A percentile compares a stretch with the other conserved stretches of the same genome.
Evolutionary conservation across 2,797 vertebrate species (phyloP).

Genomic region (Malurus splendens): DNA sequence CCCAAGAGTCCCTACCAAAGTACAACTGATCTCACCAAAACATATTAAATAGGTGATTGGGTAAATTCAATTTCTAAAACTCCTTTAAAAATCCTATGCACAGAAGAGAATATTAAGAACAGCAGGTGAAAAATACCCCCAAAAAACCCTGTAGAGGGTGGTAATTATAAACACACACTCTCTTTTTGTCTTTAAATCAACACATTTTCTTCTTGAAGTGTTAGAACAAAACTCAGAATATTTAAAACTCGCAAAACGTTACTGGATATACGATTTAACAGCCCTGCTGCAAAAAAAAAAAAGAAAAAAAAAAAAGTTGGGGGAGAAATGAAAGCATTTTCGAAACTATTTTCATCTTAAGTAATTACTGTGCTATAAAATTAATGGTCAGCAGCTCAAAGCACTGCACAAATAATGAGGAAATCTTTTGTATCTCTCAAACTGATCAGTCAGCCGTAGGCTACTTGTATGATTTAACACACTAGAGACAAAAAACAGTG

Average conservation of each 20-base stretch:
- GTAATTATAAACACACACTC: background rate
- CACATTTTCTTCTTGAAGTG: background rate
- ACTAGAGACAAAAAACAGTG: background rate
- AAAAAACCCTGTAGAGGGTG: fast-evolving
- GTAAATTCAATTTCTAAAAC: background rate
- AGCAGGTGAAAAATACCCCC: background rate
- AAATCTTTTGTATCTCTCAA: background rate
- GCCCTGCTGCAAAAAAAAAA: background rate
- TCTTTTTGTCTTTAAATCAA: background rate
- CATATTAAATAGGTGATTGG: background rate
- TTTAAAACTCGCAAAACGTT: background rate
- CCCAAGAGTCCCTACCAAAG: background rate
- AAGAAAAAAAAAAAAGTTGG: fast-evolving
- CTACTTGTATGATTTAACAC: background rate
- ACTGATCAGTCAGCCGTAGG: background rate
- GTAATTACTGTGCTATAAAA: background rate
- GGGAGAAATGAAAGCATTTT: background rate
- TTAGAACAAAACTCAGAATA: background rate
- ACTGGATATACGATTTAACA: background rate
- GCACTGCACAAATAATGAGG: background rate
- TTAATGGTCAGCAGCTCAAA: background rate
- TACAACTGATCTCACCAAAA: background rate
- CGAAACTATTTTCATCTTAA: background rate
- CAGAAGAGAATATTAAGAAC: background rate
- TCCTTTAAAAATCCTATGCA: background rate